Percentiles rank a stretch among this genome's conserved stretches.
These are phyloP conservation scores for Noctua pronuba DNA, from an alignment of 2,888 invertebrate species.

Conservation along the genomic window DNA sequence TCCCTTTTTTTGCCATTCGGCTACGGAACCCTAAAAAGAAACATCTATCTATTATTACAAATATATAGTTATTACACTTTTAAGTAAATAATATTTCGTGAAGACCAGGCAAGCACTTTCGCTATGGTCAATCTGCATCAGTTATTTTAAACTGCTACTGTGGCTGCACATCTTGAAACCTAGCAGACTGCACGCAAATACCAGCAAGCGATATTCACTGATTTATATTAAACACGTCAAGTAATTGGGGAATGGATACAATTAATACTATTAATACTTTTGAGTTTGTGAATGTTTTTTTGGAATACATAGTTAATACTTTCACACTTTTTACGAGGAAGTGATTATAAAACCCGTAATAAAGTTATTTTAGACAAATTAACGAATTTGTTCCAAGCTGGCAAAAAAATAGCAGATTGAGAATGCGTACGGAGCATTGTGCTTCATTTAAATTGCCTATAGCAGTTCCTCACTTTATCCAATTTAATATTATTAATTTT, in stretches of 20 bases:
- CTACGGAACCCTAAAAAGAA: no score
- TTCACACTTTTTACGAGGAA: background rate
- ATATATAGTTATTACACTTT: background rate
- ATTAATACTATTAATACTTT: background rate
- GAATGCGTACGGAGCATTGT: background rate
- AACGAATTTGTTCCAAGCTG: background rate
- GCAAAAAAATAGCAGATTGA: background rate
- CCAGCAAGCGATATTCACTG: background rate
- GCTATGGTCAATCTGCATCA: background rate
- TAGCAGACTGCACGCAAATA: background rate
- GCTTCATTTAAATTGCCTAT: background rate
- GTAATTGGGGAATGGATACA: background rate
- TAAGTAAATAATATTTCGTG: background rate
- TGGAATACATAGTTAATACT: background rate
- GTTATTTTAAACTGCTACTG: no score
- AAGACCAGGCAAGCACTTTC: background rate
- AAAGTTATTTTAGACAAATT: background rate
- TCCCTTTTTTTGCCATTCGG: no score
- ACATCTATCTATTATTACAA: no score
- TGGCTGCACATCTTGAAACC: no score
- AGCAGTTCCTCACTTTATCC: background rate
- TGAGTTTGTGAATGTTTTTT: background rate
- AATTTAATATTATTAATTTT: background rate
- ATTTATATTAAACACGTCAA: background rate
- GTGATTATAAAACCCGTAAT: no score